Conservation (phyloP, 2,113 vertebrate genomes). For the Cyanoramphus novaezelandiae region DNA sequence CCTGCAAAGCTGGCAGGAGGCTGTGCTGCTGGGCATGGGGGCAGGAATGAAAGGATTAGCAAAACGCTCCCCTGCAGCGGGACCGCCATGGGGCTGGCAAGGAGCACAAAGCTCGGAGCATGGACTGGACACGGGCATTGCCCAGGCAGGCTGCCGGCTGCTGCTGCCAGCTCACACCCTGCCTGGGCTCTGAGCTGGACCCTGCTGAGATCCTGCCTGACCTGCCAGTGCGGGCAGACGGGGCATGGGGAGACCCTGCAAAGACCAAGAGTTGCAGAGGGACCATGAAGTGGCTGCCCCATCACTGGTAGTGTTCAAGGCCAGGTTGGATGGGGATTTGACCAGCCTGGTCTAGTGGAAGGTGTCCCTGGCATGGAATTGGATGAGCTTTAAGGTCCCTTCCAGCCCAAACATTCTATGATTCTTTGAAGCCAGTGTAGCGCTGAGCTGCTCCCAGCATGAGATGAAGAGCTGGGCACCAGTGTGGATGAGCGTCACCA, state of each 20-base stretch:
- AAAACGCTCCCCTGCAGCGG: background rate
- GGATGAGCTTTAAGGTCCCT: background rate
- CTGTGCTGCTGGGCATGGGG: background rate
- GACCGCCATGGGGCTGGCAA: background rate
- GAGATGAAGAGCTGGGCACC: background rate
- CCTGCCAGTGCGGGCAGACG: fast-evolving
- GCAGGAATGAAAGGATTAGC: conserved; percentile 7
- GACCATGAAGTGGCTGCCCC: background rate
- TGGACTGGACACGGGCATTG: background rate
- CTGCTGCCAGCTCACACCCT: background rate
- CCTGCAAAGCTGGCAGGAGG: conserved; percentile 11
- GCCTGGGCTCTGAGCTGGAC: background rate
- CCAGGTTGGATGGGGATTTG: background rate
- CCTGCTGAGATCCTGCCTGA: background rate
- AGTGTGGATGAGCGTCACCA: fast-evolving
- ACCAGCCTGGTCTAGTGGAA: background rate
- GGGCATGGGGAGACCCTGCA: fast-evolving
- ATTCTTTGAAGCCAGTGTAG: background rate
- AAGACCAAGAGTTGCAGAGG: fast-evolving
- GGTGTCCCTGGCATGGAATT: background rate
- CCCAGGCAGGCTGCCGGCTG: background rate
- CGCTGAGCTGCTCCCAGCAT: background rate
- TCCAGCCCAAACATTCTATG: background rate
- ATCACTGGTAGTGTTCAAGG: background rate
- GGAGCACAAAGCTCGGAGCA: background rate